Conservation (phyloP, 2,797 vertebrate species). For the Centropyge bicolor region DNA sequence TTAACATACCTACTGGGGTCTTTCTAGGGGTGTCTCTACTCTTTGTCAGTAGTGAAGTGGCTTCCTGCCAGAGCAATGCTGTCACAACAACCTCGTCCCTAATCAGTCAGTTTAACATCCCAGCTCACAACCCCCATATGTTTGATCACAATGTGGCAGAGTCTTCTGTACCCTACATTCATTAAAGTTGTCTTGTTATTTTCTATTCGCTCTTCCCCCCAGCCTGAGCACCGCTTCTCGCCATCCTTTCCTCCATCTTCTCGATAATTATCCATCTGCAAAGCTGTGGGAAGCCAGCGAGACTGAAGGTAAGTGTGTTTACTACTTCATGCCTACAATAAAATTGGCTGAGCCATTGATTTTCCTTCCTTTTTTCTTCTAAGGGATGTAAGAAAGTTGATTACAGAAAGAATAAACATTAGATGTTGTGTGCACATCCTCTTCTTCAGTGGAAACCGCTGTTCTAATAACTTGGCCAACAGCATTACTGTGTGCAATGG, state of each 20-base stretch:
- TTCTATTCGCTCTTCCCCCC: slow-evolving; percentile 53
- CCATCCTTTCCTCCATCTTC: slow-evolving; percentile 36
- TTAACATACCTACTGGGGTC: slow-evolving; percentile 17
- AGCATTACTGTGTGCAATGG: neutral
- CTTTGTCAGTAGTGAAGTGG: slow-evolving; percentile 25
- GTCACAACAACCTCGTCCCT: slow-evolving; percentile 37
- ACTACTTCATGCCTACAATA: slow-evolving; percentile 78
- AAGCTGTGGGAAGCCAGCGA: slow-evolving; percentile 58
- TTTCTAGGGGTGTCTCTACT: neutral
- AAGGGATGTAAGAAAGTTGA: slow-evolving; percentile 71
- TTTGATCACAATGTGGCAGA: slow-evolving; percentile 59
- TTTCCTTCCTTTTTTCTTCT: slow-evolving; percentile 58
- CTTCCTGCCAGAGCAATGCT: slow-evolving; percentile 23
- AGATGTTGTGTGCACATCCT: slow-evolving; percentile 74
- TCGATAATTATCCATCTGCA: slow-evolving; percentile 65
- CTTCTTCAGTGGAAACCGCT: slow-evolving; percentile 3
- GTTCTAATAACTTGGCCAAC: slow-evolving; percentile 10
- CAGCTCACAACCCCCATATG: slow-evolving; percentile 44
- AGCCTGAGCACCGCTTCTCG: slow-evolving; percentile 31
- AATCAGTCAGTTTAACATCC: slow-evolving; percentile 51
- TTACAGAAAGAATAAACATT: slow-evolving; percentile 82
- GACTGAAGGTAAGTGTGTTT: slow-evolving; percentile 85
- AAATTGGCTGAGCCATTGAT: slow-evolving; percentile 81
- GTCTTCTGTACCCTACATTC: slow-evolving; percentile 41
- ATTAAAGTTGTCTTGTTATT: slow-evolving; percentile 64